phyloP scores from a whole-genome alignment of 2,797 vertebrate genomes.

The Pipistrellus pipistrellus region DNA sequence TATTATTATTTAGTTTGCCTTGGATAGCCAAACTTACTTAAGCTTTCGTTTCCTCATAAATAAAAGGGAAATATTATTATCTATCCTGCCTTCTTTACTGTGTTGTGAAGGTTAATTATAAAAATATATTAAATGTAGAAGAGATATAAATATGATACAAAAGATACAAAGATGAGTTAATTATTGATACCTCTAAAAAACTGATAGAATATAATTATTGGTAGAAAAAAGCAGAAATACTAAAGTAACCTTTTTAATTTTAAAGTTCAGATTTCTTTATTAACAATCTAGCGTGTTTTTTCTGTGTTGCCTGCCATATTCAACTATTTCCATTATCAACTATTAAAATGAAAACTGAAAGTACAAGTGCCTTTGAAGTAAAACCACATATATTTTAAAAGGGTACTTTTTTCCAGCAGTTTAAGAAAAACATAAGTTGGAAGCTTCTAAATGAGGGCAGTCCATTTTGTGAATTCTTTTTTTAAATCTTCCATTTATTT shows the following conservation, averaged over 20 bases:
- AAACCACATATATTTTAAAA: conserved; percentile 40
- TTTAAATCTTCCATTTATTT: too few species aligned
- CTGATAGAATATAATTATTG: background rate
- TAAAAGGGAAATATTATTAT: conserved; percentile 25
- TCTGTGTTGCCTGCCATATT: background rate
- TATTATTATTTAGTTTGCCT: background rate
- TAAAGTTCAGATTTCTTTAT: conserved; percentile 23
- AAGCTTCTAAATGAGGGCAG: background rate
- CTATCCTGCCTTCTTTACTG: conserved; percentile 29
- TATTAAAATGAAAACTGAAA: conserved; percentile 30
- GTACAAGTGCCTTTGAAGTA: background rate
- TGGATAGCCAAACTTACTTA: conserved; percentile 6
- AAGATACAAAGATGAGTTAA: background rate
- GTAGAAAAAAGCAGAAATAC: conserved; percentile 6
- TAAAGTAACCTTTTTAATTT: background rate
- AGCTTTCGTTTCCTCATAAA: conserved; percentile 4
- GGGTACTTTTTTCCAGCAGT: conserved; percentile 4
- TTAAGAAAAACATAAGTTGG: conserved; percentile 14
- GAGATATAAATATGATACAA: background rate
- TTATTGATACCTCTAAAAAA: conserved; percentile 47
- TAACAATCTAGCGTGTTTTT: background rate
- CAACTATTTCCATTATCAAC: background rate
- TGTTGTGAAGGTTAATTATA: conserved; percentile 33
- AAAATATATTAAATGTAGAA: conserved; percentile 49
- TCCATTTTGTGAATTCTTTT: background rate